Evolutionary conservation across 2,797 vertebrate species (phyloP), one percentile per base, ranked within the genome.

Genomic region (Sebastes miniatus): DNA sequence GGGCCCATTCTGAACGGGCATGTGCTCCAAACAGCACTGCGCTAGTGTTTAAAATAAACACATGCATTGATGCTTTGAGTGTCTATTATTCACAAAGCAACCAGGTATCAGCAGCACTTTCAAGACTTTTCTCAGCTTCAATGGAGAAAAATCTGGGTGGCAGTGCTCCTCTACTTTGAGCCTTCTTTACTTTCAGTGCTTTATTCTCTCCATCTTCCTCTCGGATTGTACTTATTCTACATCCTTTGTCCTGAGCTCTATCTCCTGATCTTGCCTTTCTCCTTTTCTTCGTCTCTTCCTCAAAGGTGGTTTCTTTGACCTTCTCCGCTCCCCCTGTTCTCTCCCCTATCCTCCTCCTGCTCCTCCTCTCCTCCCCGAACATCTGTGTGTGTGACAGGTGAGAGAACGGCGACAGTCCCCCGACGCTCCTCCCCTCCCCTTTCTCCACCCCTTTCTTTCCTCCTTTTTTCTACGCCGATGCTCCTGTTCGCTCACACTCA

Each of bases 341-440:
- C 81, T 77, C 75, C 81, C 73, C 73, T 70, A 36, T 91, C 91
- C 67, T 89, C 87, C 83, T 77, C 73, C 73, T 73, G 84, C 74
- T 91, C 76, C 86, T 70, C 24, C 34, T 88, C 71, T 84, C 86
- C 87, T 91, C 92, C 92, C 92, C 6, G 79, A 94, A 94, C 95
- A 96, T 96, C 95, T 96, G 95, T 91, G 93, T 87, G 66, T 87
- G 93, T 91, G 93, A 94, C 94, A 94, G 89, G 89, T 83, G 79
- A 90, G 88, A 84, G 89, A 89, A 77, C 74, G 77, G 88, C 81
- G 87, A 85, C 90, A 82, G 83, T 92, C 92, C 93, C 91, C 80
- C 5, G 83, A 83, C 82, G 24, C 68, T 66, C 76, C 80, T 86
- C 73, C 57, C 78, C 80, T 78, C 59, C 80, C 52, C 36, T 65